Evolutionary conservation across 2,888 invertebrate genomes (phyloP).

Genomic region (Mythimna ferrago): DNA sequence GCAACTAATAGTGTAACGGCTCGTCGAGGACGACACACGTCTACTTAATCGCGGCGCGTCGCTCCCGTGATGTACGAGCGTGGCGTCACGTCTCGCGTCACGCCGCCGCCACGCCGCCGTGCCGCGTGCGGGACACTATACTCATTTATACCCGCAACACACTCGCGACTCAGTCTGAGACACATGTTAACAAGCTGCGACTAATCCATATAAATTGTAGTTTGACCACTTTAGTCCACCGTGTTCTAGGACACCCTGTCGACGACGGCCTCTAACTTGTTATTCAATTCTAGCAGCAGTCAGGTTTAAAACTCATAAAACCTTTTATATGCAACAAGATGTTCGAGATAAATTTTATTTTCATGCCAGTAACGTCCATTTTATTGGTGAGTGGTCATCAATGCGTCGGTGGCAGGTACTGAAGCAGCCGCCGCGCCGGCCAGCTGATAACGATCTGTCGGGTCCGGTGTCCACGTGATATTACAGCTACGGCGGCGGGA

Average conservation of each 20-base stretch:
- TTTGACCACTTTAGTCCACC: background rate
- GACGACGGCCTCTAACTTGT: constrained; percentile 13
- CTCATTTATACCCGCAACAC: constrained; percentile 6
- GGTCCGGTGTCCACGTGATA: background rate
- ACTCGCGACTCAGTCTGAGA: constrained; percentile 3
- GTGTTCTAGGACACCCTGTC: background rate
- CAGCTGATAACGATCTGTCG: constrained; percentile 27
- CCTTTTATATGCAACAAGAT: constrained; percentile 36
- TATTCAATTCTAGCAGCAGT: constrained; percentile 29
- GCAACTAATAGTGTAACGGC: constrained; percentile 58
- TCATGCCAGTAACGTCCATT: constrained; percentile 24
- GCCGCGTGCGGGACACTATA: background rate
- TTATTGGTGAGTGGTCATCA: constrained; percentile 31
- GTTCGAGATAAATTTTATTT: constrained; percentile 35
- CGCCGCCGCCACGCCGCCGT: constrained; percentile 13
- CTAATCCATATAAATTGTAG: constrained; percentile 13
- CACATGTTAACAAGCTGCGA: constrained; percentile 28
- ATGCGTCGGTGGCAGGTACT: background rate
- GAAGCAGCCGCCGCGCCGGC: background rate
- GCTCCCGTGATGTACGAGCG: constrained; percentile 36
- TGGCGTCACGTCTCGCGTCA: constrained; percentile 7
- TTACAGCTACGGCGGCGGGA: constrained; percentile 2
- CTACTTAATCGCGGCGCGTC: constrained; percentile 44
- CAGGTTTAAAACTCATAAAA: constrained; percentile 32
- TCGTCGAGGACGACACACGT: constrained; percentile 60